Conservation (phyloP, 2,797 vertebrate species). For the Poecilia velifera region DNA sequence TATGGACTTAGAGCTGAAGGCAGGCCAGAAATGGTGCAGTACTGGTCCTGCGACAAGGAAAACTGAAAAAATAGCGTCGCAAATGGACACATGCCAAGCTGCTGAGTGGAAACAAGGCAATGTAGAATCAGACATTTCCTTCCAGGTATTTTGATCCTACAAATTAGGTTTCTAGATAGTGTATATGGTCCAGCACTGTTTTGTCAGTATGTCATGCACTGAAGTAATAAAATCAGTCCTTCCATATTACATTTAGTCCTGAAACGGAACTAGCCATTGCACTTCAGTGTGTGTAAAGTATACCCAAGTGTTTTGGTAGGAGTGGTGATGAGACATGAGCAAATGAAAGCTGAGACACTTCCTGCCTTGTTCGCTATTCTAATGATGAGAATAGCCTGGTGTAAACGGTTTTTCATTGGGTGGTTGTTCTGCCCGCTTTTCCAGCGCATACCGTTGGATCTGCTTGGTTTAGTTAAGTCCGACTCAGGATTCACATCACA, state of each 20-base stretch:
- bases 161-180: background rate
- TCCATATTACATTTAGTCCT: background rate
- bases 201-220: background rate
- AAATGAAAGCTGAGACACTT: background rate
- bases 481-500: background rate
- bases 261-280: background rate
- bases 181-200: background rate
- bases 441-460: constrained; percentile 2
- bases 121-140: background rate
- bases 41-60: background rate
- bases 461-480: background rate
- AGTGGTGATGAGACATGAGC: background rate
- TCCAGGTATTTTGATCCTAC: background rate
- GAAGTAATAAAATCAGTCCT: background rate
- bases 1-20: background rate
- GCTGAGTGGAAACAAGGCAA: background rate
- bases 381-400: background rate
- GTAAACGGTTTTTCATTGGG: background rate
- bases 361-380: background rate
- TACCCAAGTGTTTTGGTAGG: background rate
- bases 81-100: background rate
- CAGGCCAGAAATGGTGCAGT: too few species aligned
- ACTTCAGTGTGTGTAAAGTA: background rate
- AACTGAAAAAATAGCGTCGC: background rate
- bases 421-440: background rate